Base-by-base conservation (phyloP, 2,113 vertebrate species). In the Pelvicachromis taeniatus region DNA sequence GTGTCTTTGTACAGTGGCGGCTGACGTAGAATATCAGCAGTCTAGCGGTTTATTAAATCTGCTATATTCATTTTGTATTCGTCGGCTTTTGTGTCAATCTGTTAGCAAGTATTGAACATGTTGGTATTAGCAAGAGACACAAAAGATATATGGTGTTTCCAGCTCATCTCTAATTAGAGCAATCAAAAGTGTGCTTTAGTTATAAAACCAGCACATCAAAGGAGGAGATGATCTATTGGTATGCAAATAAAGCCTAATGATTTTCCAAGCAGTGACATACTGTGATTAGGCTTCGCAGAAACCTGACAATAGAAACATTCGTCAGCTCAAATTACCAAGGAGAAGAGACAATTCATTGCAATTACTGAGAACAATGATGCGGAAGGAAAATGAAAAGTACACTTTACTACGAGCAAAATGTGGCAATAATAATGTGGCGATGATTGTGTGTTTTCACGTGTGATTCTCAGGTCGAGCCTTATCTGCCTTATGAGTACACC, bases 401-500 rank as follows among this genome's bases (percentile, higher is more conserved):
- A 38, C 19, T 77, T 58, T 48, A 77, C 70, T 80, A 58, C 19
- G 1, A 14, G 48, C 9, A 73, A 52, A 84, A 85, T 81, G 17
- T 75, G 63, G 35, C 38, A 65, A 75, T 23, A 68, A 84, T 68
- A 77, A 77, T 4, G 3, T 5, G 9, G 5, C 10, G 26, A 29
- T 19, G 10, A 9, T 4, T 56, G 54, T 58, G 70, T 83, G 58
- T 81, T 7, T 77, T 11, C 73, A 33, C 78, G 7, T 79, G 19
- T 81, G 35, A 82, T 40, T 91, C 85, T 52, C 95, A 99, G 99
- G 97, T 99, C 29, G 96, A 98, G 78, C 98, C 99, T 53, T 98
- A 97, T 88, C 96, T 99, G 93, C 98, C 98, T 85, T 99, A 98
- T 0, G 99, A 99, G 94, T 99, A 98, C 93, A 99, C 98, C 12